Evolutionary conservation across 2,113 vertebrate genomes (phyloP).

Genomic region (Hemiprocne comata): DNA sequence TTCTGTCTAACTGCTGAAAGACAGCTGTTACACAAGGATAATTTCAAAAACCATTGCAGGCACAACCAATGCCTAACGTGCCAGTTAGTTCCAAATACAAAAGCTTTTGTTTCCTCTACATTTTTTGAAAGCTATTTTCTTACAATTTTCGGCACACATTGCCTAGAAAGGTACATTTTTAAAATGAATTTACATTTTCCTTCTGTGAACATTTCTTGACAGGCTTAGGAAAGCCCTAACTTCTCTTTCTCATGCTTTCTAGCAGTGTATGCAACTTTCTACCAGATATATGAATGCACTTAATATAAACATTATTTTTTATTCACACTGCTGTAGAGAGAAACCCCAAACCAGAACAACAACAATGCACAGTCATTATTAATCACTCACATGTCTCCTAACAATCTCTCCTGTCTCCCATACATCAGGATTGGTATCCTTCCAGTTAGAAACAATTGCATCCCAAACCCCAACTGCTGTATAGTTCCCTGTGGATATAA

Average conservation of each 20-base stretch:
- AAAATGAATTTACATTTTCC: background rate
- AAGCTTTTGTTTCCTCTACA: background rate
- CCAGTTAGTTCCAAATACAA: background rate
- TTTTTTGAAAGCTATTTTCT: background rate
- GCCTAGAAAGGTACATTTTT: background rate
- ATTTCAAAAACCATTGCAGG: background rate
- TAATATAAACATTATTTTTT: constrained; percentile 92
- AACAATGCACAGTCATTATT: constrained; percentile 83
- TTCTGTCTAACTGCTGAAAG: background rate
- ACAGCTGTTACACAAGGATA: background rate
- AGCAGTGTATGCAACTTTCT: constrained; percentile 85
- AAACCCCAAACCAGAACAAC: background rate
- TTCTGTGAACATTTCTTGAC: constrained; percentile 2
- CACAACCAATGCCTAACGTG: background rate
- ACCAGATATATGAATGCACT: constrained; percentile 70
- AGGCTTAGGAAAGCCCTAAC: constrained; percentile 67
- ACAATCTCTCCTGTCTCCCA: constrained; percentile 84
- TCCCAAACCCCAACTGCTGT: constrained; percentile 49
- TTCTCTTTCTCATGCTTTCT: constrained; percentile 85
- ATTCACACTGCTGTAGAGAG: constrained; percentile 89
- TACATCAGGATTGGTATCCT: constrained; percentile 82
- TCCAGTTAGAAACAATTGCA: constrained; percentile 68
- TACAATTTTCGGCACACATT: background rate
- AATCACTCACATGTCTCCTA: constrained; percentile 90
- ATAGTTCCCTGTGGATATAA: constrained; percentile 8